A percentile compares a stretch with the other conserved stretches of the same genome.
phyloP scores from a whole-genome alignment of 2,888 invertebrate genomes.

The Bombyx huttoni region DNA sequence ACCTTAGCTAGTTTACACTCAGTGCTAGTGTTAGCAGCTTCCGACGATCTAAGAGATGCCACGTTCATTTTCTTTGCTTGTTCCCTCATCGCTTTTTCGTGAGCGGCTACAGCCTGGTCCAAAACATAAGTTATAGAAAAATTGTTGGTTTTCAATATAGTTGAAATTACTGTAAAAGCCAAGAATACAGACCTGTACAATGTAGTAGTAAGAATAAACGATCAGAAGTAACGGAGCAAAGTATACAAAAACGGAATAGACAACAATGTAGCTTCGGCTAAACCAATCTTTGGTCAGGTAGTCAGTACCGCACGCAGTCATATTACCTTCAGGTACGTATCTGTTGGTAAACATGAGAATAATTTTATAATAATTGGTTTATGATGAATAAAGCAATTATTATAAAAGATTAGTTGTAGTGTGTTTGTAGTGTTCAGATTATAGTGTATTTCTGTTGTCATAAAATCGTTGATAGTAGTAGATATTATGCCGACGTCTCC shows the following conservation, averaged over 20 bases:
- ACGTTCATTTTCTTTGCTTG: conserved; percentile 97
- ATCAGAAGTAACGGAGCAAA: conserved; percentile 83
- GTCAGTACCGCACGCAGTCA: conserved; percentile 94
- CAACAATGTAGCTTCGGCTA: conserved; percentile 84
- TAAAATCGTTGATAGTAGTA: background rate
- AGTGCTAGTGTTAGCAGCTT: conserved; percentile 83
- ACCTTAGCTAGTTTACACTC: conserved; percentile 90
- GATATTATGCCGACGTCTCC: no score
- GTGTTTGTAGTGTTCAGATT: no score
- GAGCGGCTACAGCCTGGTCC: conserved; percentile 81
- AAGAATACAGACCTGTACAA: conserved; percentile 75
- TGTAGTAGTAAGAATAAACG: conserved; percentile 90
- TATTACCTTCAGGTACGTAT: conserved; percentile 94
- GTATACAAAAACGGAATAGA: conserved; percentile 85
- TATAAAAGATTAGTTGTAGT: no score
- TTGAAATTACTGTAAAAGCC: background rate
- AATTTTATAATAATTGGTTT: no score
- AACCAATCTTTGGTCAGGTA: conserved; percentile 83
- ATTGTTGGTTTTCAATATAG: background rate
- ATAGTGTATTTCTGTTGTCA: background rate
- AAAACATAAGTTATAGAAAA: background rate
- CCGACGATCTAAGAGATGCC: conserved; percentile 85
- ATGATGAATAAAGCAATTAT: no score
- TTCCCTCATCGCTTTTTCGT: conserved; percentile 89
- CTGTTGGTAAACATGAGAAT: conserved; percentile 39